Evolutionary conservation across 2,888 invertebrate genomes (phyloP).

Genomic region (Trachelus tabidus): DNA sequence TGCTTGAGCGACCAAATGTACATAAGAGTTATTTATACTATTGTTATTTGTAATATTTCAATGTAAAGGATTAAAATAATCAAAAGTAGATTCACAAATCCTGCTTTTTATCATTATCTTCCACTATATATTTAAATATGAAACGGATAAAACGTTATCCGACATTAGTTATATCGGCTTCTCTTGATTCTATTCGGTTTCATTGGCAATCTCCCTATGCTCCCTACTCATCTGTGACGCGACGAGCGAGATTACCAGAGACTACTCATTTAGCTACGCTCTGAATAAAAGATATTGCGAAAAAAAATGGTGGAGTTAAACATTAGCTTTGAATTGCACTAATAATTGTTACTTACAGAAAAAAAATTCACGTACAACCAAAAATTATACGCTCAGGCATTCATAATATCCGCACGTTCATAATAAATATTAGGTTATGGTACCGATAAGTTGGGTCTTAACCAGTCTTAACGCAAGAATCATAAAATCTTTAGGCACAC

Average conservation of each 20-base stretch:
- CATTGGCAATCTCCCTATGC: too few relatives aligned
- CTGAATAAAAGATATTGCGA: background rate
- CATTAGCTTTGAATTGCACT: background rate
- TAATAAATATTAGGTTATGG: background rate
- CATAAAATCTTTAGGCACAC: background rate
- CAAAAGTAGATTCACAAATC: background rate
- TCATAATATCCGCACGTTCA: background rate
- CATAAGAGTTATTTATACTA: background rate
- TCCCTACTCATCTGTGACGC: too few relatives aligned
- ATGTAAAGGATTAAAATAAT: background rate
- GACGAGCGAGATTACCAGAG: too few relatives aligned
- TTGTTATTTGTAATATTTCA: background rate
- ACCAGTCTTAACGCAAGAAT: background rate
- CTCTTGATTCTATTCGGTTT: too few relatives aligned
- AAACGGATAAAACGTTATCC: too few relatives aligned
- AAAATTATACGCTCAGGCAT: background rate
- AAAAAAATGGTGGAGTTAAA: background rate
- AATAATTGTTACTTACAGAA: background rate
- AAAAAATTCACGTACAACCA: too few relatives aligned
- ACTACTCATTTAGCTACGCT: background rate
- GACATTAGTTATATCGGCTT: too few relatives aligned
- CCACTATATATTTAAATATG: too few relatives aligned
- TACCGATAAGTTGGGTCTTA: background rate
- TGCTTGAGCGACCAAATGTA: background rate
- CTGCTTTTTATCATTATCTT: background rate